Percentiles rank a stretch among this genome's conserved stretches.
These are phyloP conservation scores for Mesocentrotus franciscanus DNA, from an alignment of 53 echinoderm and acorn worm species.

Conservation along the genomic window DNA sequence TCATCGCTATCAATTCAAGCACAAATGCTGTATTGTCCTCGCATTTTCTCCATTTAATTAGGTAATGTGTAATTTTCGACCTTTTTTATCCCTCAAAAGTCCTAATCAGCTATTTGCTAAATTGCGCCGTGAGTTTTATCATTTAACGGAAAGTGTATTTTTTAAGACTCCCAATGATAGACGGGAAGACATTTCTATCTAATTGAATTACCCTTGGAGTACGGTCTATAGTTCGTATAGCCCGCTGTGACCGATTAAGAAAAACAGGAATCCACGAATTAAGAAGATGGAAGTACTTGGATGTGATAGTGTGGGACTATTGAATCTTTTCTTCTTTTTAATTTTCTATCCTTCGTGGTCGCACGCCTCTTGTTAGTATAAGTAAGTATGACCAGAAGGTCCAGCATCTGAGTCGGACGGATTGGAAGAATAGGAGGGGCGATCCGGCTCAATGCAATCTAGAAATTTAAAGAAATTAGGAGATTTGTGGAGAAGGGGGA, in stretches of 20 bases:
- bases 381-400: constrained; percentile 46
- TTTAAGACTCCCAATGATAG: neutral
- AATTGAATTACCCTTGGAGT: constrained; percentile 29
- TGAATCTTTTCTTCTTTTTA: neutral
- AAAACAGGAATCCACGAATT: constrained; percentile 45
- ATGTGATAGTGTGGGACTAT: constrained; percentile 44
- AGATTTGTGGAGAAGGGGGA: neutral
- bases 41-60: constrained; percentile 17
- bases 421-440: constrained; percentile 19
- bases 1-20: constrained; percentile 37
- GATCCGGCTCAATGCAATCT: neutral
- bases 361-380: constrained; percentile 32
- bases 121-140: neutral
- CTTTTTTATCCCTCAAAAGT: neutral
- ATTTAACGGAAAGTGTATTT: constrained; percentile 35
- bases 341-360: constrained; percentile 6
- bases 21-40: constrained; percentile 13
- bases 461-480: constrained; percentile 43
- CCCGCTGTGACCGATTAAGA: constrained; percentile 44
- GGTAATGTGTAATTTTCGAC: constrained; percentile 26
- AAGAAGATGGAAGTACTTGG: constrained; percentile 2
- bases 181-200: constrained; percentile 17
- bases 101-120: constrained; percentile 40
- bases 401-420: neutral
- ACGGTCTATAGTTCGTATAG: neutral